phyloP scores from a whole-genome alignment of 2,113 vertebrate genomes.

The Chiloscyllium plagiosum region DNA sequence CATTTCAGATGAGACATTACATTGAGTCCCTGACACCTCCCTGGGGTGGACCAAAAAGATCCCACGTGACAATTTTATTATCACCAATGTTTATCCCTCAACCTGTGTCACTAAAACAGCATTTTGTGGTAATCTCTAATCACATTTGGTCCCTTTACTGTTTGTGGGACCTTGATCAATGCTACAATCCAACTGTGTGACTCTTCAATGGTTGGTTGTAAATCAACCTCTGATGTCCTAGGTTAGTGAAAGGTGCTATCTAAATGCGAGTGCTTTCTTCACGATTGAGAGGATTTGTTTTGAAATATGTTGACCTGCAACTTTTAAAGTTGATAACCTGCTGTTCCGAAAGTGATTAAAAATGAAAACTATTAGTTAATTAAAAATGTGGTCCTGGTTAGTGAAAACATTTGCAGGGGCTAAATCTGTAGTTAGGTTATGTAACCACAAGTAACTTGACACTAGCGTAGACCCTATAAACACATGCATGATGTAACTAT shows the following conservation, averaged over 20 bases:
- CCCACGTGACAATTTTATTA: neutral
- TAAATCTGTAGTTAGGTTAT: neutral
- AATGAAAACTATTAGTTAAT: neutral
- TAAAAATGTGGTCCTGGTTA: neutral
- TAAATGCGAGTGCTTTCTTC: neutral
- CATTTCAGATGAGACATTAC: neutral
- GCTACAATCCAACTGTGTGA: neutral
- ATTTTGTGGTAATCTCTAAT: too few species aligned
- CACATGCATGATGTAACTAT: slow-evolving; percentile 17
- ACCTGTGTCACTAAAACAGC: neutral
- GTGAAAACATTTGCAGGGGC: neutral
- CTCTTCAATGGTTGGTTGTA: neutral
- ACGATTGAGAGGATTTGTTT: neutral
- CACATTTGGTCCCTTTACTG: neutral
- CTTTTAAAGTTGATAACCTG: neutral
- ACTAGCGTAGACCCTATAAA: neutral
- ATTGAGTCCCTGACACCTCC: neutral
- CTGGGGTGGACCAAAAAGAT: neutral
- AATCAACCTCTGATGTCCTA: neutral
- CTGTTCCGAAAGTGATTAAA: neutral
- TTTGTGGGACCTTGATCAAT: neutral
- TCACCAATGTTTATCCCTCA: neutral
- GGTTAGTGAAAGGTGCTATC: neutral
- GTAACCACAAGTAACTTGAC: neutral
- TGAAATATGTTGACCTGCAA: neutral